Conservation (phyloP, 2,113 vertebrate genomes). For the Scortum barcoo region DNA sequence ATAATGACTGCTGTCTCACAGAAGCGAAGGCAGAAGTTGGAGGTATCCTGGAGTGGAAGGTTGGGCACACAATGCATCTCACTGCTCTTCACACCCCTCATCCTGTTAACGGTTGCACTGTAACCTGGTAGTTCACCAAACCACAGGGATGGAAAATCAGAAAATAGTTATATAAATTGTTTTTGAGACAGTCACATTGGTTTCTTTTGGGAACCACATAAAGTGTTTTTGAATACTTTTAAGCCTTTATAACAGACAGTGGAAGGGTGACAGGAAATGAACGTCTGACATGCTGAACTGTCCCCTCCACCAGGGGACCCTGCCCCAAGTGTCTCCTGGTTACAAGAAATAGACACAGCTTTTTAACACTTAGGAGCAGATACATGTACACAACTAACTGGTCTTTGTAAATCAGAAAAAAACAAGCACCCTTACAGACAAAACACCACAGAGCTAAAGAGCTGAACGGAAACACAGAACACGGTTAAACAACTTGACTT, state of each 20-base stretch:
- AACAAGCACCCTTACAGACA: not conserved
- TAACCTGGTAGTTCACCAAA: not conserved
- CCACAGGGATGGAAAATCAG: not conserved
- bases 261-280: not conserved
- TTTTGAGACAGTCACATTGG: not conserved
- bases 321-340: not conserved
- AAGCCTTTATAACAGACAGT: not conserved
- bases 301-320: not conserved
- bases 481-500: constrained; percentile 1
- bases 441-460: not conserved
- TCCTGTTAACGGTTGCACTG: not conserved
- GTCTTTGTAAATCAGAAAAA: not conserved
- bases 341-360: not conserved
- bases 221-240: not conserved
- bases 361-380: not conserved
- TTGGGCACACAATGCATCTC: not conserved
- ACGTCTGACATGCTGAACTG: not conserved
- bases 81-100: not conserved
- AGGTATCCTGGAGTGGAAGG: not conserved
- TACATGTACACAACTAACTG: not conserved
- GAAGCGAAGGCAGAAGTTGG: not conserved
- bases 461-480: not conserved
- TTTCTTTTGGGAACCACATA: not conserved
- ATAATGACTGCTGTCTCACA: constrained; percentile 1
- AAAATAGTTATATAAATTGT: not conserved